These are phyloP conservation scores for Spatulosminthurus flaviceps DNA, from an alignment of 2,888 invertebrate species.

Conservation along the genomic window DNA sequence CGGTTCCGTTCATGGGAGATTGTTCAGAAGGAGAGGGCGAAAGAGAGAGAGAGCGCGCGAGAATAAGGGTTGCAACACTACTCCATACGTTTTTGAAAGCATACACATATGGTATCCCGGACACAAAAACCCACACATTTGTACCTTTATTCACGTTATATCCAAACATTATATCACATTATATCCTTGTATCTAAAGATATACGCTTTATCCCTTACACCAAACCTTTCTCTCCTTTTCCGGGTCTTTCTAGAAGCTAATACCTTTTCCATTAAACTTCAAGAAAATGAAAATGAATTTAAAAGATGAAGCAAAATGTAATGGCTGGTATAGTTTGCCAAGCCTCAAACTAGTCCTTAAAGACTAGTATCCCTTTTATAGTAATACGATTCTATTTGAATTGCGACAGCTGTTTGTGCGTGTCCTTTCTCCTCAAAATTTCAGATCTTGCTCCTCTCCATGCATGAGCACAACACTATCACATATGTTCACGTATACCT, in stretches of 20 bases:
- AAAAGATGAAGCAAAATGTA: conserved; percentile 21
- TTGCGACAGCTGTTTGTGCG: conserved; percentile 32
- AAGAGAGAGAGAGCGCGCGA: no score
- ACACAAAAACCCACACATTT: no score
- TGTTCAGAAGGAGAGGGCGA: not conserved
- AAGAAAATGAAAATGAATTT: conserved; percentile 34
- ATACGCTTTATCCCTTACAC: not conserved
- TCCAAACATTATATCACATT: no score
- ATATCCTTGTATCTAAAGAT: no score
- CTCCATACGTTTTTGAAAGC: no score
- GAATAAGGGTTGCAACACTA: no score
- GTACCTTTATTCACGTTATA: no score
- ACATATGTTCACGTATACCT: not conserved
- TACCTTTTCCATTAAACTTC: not conserved
- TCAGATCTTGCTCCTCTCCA: not conserved
- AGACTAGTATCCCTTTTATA: conserved; percentile 1
- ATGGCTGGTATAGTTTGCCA: not conserved
- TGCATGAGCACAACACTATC: no score
- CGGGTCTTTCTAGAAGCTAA: no score
- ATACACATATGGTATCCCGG: no score
- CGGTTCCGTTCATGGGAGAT: not conserved
- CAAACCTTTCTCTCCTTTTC: not conserved
- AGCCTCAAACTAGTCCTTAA: not conserved
- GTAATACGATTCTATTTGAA: conserved; percentile 10
- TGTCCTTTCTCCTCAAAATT: conserved; percentile 18